Evolutionary conservation across 2,888 invertebrate genomes (phyloP), one percentile per base, ranked within the genome.

Genomic region (Lymantria monacha): DNA sequence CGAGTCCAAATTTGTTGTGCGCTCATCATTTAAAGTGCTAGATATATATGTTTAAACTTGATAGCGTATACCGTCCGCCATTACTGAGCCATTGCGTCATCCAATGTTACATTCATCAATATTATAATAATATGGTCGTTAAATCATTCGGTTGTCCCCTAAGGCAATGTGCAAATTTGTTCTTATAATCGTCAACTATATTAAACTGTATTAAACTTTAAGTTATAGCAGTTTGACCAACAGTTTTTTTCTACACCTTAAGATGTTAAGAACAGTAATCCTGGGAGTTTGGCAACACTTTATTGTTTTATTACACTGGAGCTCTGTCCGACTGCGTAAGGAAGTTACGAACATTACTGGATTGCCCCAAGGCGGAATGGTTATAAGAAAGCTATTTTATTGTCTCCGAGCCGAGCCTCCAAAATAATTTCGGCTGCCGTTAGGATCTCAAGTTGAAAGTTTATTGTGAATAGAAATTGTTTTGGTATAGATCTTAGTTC

Each of bases 311-410:
- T 82, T 80, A 70, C 71, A 61, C 67, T 59, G 59, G 53, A 55
- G 62, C 67, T 66, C 64, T 56, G 50, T 47, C 63, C 60, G 53
- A 65, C 68, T 74, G 72, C 76, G 79, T 78, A 76, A 76, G 77
- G 69, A 76, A 76, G 75, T 68, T 74, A 75, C 57, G 60, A 57
- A 62, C 70, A 71, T 74, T 75, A 76, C 72, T 55, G 70, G 61
- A 71, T 73, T 69, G 78, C 78, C 77, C 67, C 67, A 57, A 65
- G 70, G 76, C 71, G 60, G 65, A 69, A 75, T 67, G 74, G 77
- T 76, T 81, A 79, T 81, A 85, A 83, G 78, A 81, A 81, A 74
- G 70, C 74, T 71, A 83, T 81, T 85, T 85, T 83, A 84, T 79
- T 76, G 78, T 76, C 74, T 75, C 70, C 67, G 66, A 74, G 72